phyloP scores from a whole-genome alignment of 2,113 vertebrate species.

The Oncorhynchus tshawytscha region DNA sequence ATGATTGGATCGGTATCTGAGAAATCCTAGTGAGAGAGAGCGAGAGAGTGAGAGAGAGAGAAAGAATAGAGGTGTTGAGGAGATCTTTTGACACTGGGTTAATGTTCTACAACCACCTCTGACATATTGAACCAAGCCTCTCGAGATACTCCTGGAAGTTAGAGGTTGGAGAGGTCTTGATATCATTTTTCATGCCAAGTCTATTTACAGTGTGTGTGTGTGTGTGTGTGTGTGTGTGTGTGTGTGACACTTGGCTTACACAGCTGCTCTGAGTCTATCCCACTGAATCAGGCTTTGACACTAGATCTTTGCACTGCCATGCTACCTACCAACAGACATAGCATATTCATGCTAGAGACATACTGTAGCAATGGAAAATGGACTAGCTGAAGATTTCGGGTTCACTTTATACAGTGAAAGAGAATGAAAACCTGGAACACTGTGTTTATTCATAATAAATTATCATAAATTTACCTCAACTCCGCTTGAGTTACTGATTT shows the following conservation, averaged over 20 bases:
- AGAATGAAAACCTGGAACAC: no score
- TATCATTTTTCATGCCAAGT: not conserved
- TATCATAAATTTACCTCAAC: no score
- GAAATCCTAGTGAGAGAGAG: slow-evolving; percentile 38
- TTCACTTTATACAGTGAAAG: no score
- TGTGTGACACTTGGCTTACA: not conserved
- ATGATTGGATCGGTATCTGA: slow-evolving; percentile 67
- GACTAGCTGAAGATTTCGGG: no score
- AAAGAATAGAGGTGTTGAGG: no score
- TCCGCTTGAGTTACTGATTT: no score
- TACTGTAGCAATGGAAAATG: slow-evolving; percentile 2
- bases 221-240: not conserved
- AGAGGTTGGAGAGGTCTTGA: not conserved
- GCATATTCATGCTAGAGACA: slow-evolving; percentile 3
- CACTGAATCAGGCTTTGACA: not conserved
- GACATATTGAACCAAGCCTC: no score
- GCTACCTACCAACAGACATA: not conserved
- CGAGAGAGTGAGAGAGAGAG: not conserved
- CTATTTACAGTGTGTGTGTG: not conserved
- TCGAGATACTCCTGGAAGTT: no score
- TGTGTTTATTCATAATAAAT: no score
- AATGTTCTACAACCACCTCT: no score
- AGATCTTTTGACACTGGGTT: not conserved
- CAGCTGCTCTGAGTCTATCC: not conserved
- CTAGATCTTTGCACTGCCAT: slow-evolving; percentile 1